Evolutionary conservation across 1,140 invertebrate species (phyloP).

Genomic region (Hyles vespertilio): DNA sequence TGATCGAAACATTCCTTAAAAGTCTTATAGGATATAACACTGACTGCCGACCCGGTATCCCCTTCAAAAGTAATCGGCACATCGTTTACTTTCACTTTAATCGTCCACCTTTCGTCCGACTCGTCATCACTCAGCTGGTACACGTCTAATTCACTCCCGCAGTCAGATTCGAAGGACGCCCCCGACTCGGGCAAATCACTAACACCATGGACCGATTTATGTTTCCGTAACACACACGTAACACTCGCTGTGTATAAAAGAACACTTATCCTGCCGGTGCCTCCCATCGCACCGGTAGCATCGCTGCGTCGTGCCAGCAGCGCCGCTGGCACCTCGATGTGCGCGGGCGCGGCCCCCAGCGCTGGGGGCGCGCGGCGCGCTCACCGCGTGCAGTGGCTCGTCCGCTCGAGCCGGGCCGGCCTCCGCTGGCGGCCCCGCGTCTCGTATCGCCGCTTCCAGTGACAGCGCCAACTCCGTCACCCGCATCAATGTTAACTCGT

Average conservation of each 20-base stretch:
- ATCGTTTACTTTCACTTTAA: background rate
- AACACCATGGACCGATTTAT: background rate
- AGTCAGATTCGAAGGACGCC: too few relatives aligned
- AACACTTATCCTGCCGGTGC: slow-evolving; percentile 6
- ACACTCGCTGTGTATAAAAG: slow-evolving; percentile 9
- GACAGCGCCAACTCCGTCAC: too few relatives aligned
- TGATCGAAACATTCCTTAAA: too few relatives aligned
- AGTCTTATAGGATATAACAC: background rate
- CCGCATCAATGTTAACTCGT: too few relatives aligned
- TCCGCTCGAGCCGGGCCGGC: too few relatives aligned
- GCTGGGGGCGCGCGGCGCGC: too few relatives aligned
- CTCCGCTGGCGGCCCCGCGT: too few relatives aligned
- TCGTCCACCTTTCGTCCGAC: background rate
- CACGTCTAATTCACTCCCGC: background rate
- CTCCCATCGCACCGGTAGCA: slow-evolving; percentile 4
- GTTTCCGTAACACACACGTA: slow-evolving; percentile 12
- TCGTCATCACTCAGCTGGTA: slow-evolving; percentile 12
- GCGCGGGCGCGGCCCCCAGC: too few relatives aligned
- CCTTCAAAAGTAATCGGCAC: slow-evolving; percentile 7
- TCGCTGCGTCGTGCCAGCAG: too few relatives aligned
- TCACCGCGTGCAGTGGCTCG: too few relatives aligned
- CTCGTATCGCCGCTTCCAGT: too few relatives aligned
- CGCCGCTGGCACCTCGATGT: too few relatives aligned
- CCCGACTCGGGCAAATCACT: background rate
- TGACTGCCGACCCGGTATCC: slow-evolving; percentile 11